A percentile compares a stretch with the other conserved stretches of the same genome.
phyloP scores from a whole-genome alignment of 2,113 vertebrate genomes.

The Herpetotheres cachinnans region DNA sequence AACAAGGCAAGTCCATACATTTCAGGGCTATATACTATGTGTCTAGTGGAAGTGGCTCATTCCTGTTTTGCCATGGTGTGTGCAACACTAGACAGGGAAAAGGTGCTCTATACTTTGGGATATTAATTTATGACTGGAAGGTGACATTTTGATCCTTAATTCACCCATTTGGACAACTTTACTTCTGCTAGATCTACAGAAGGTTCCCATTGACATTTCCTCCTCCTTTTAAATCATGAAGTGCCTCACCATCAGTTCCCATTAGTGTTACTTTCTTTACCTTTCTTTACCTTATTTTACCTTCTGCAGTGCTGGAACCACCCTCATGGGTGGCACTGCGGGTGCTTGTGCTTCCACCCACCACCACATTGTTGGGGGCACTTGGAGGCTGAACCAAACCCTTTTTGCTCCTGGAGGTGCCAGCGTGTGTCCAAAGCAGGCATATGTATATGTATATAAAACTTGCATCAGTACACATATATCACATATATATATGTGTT shows the following conservation, averaged over 20 bases:
- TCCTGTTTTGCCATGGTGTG: not conserved
- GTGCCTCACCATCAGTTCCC: not conserved
- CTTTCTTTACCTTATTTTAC: not conserved
- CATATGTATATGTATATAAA: not conserved
- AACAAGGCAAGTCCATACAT: not conserved
- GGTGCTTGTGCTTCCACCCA: not conserved
- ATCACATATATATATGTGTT: not conserved
- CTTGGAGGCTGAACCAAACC: not conserved
- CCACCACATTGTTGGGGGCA: rapidly evolving
- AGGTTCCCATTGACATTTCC: not conserved
- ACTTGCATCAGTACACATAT: not conserved
- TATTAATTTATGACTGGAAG: not conserved
- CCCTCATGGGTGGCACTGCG: rapidly evolving
- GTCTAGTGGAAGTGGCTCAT: not conserved
- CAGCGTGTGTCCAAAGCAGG: not conserved
- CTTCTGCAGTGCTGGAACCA: not conserved
- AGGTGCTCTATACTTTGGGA: not conserved
- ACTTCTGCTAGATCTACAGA: not conserved
- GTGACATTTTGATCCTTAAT: not conserved
- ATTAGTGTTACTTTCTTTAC: not conserved
- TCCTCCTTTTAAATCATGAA: not conserved
- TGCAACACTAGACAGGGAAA: not conserved
- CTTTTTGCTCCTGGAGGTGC: not conserved
- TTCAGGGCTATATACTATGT: not conserved
- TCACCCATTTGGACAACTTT: not conserved